Evolutionary conservation across 2,797 vertebrate genomes (phyloP).

Genomic region (Momotus momota): DNA sequence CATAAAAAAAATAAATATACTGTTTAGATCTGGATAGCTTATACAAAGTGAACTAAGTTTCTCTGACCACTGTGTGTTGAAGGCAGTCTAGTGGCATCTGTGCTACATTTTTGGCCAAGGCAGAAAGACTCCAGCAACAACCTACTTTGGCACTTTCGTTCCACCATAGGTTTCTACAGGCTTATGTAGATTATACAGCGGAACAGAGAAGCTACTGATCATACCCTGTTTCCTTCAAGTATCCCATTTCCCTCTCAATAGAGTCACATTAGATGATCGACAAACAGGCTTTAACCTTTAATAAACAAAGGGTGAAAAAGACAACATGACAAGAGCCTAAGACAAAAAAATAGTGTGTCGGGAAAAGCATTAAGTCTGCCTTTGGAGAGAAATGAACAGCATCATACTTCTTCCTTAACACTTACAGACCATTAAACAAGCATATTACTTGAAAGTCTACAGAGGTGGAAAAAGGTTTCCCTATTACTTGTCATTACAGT

Average conservation of each 20-base stretch:
- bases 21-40: background rate
- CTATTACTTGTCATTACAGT: background rate
- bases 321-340: background rate
- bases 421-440: background rate
- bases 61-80: background rate
- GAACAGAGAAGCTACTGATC: background rate
- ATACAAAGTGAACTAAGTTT: background rate
- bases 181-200: background rate
- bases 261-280: background rate
- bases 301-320: background rate
- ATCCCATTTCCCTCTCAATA: background rate
- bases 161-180: background rate
- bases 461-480: background rate
- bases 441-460: background rate
- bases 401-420: background rate
- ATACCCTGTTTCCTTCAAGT: background rate
- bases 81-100: background rate
- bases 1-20: background rate
- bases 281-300: background rate
- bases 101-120: background rate
- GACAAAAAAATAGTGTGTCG: fast-evolving
- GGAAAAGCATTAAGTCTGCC: background rate
- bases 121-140: background rate
- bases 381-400: background rate
- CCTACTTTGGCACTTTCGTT: background rate